Evolutionary conservation across 1,140 invertebrate genomes (phyloP).

Genomic region (Musca vetustissima): DNA sequence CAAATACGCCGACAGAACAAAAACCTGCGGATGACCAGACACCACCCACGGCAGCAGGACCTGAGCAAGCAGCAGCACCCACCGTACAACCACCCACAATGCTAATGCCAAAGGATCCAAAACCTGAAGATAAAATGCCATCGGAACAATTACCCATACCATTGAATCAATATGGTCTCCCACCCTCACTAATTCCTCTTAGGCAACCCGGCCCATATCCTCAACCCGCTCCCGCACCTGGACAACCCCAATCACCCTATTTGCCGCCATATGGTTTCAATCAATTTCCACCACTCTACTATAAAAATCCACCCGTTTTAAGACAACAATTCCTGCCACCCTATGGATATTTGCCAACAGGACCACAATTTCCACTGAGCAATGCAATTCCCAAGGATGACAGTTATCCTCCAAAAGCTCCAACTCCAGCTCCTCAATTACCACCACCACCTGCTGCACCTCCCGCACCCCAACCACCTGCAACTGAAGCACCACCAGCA

Average conservation of each 20-base stretch:
- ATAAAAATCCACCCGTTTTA: constrained; percentile 54
- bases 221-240: not conserved
- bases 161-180: constrained; percentile 61
- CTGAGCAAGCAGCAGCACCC: constrained; percentile 1
- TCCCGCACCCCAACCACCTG: not conserved
- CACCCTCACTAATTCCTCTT: constrained; percentile 60
- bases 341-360: constrained; percentile 46
- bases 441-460: not conserved
- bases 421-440: constrained; percentile 5
- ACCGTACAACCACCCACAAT: constrained; percentile 21
- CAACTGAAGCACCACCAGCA: not conserved
- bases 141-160: constrained; percentile 58
- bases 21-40: constrained; percentile 13
- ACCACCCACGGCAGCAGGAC: constrained; percentile 11
- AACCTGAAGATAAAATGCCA: constrained; percentile 38
- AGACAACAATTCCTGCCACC: constrained; percentile 45
- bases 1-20: constrained; percentile 29
- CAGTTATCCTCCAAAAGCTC: too few relatives aligned
- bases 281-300: constrained; percentile 55
- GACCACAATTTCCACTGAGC: constrained; percentile 6
- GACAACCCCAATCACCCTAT: not conserved
- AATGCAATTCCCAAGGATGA: constrained; percentile 9
- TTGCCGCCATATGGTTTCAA: constrained; percentile 58
- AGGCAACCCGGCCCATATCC: constrained; percentile 38
- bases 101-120: constrained; percentile 24